Percentiles rank a stretch among this genome's conserved stretches.
Conservation (phyloP, 2,113 vertebrate species). For the Cathartes aura region DNA sequence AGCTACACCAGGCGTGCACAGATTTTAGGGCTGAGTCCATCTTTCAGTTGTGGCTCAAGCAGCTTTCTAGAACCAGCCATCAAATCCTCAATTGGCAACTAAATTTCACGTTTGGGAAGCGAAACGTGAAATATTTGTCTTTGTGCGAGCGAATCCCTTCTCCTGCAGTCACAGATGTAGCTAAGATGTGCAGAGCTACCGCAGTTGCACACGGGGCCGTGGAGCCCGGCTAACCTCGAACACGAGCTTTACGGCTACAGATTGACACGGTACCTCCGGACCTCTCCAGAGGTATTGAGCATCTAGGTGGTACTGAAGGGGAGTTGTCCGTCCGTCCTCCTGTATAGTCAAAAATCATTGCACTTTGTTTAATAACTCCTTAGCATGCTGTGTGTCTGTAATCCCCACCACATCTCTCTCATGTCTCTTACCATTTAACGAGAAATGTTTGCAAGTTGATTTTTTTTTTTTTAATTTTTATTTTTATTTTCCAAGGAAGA, state of each 20-base stretch:
- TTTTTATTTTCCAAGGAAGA: slow-evolving; percentile 61
- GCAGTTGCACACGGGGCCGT: neutral
- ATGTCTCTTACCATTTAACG: slow-evolving; percentile 47
- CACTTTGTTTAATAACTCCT: slow-evolving; percentile 61
- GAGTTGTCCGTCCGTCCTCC: slow-evolving; percentile 28
- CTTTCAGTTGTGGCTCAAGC: slow-evolving; percentile 44
- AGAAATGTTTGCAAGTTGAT: slow-evolving; percentile 46
- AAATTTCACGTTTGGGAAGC: slow-evolving; percentile 7
- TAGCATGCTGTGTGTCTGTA: slow-evolving; percentile 44
- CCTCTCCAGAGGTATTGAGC: neutral
- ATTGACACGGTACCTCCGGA: neutral
- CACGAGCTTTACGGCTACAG: neutral
- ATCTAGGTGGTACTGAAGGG: neutral
- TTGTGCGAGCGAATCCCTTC: neutral
- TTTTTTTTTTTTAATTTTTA: neutral
- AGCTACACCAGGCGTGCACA: neutral
- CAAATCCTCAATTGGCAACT: neutral
- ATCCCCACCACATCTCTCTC: neutral
- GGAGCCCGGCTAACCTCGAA: neutral
- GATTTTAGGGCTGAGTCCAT: slow-evolving; percentile 51
- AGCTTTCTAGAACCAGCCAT: slow-evolving; percentile 21
- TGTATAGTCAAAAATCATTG: slow-evolving; percentile 37
- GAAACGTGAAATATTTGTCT: neutral
- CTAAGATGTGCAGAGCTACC: slow-evolving; percentile 12
- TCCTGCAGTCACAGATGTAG: neutral